Conservation (phyloP, 1,140 invertebrate species). For the Chlorops oryzae region DNA sequence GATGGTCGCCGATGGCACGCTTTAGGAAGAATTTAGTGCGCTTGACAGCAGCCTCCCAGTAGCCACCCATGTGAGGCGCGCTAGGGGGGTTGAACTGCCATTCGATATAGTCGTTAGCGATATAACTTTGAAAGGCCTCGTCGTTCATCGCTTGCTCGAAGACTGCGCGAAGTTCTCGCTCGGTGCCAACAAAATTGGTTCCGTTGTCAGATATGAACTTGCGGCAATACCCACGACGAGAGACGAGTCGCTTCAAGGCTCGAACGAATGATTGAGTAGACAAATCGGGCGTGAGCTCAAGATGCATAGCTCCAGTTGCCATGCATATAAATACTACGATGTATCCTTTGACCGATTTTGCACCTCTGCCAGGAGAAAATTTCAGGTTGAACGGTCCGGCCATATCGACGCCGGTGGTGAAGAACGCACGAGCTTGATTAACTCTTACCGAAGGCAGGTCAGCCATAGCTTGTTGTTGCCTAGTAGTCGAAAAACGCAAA, state of each 20-base stretch:
- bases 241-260: no score
- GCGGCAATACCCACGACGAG: no score
- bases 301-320: not conserved
- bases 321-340: no score
- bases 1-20: constrained; percentile 25
- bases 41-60: constrained; percentile 40
- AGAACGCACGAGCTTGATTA: not conserved
- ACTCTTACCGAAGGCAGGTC: no score
- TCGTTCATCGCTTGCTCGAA: constrained; percentile 6
- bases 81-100: constrained; percentile 9
- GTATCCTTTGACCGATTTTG: constrained; percentile 2
- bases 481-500: not conserved
- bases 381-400: constrained; percentile 7
- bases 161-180: constrained; percentile 2
- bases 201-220: no score
- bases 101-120: constrained; percentile 16
- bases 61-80: constrained; percentile 34
- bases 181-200: not conserved
- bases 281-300: no score
- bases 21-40: constrained; percentile 31
- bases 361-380: constrained; percentile 14
- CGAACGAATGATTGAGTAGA: no score
- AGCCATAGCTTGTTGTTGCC: not conserved
- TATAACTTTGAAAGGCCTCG: constrained; percentile 1
- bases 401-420: not conserved